Evolutionary conservation across 2,113 vertebrate species (phyloP), one percentile per base, ranked within the genome.

Genomic region (Tapirus terrestris): DNA sequence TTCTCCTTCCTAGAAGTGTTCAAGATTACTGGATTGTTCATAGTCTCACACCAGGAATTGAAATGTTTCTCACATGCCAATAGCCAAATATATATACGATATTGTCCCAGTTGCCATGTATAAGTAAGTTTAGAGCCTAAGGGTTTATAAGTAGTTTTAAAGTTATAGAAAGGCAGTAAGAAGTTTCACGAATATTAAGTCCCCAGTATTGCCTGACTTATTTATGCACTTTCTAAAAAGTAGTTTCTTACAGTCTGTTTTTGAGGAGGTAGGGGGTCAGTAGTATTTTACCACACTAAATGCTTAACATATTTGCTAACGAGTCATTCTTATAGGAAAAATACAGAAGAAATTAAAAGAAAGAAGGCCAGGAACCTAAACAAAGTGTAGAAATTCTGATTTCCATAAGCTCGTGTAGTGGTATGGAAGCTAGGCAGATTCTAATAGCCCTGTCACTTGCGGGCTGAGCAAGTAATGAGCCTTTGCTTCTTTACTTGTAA

Each of bases 1-100:
- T 82, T 94, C 72, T 92, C 43, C 80, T 97, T 94, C 91, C 85
- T 97, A 96, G 96, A 97, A 98, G 79, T 65, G 56, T 76, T 93
- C 17, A 20, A 72, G 90, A 96, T 97, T 95, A 86, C 67, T 96
- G 95, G 86, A 93, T 87, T 84, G 58, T 29, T 93, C 27, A 29
- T 89, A 73, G 76, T 95, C 83, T 67, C 45, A 51, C 70, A 96
- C 48, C n/a, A 97, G 60, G 73, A 96, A 83, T 77, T 83, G 85
- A 95, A 97, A 95, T 89, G 77, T 86, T 85, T 33, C 68, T 88
- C 73, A 92, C 6, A 10, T 63, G 43, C 63, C 73, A 65, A 58
- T 1, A 96, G 63, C 5, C n/a, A 85, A 72, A 77, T 63, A 56
- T 12, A 63, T 12, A 51, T 18, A 12, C 13, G 29, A 53, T 33